These are phyloP conservation scores for Cochlearius cochlearius DNA, from an alignment of 2,113 vertebrate genomes.

Conservation along the genomic window DNA sequence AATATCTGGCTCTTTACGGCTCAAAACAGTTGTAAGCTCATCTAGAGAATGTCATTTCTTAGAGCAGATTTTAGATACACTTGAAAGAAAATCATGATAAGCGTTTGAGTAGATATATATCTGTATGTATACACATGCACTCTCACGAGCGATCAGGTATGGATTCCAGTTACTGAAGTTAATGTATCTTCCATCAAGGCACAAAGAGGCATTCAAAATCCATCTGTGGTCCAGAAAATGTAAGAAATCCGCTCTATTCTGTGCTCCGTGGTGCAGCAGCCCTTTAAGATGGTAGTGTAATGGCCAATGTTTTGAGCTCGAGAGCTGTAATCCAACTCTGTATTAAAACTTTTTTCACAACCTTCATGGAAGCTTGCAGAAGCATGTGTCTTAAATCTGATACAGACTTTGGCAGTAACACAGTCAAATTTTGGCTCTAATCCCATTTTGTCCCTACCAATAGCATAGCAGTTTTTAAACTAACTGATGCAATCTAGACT, in stretches of 20 bases:
- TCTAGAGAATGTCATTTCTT: slow-evolving; percentile 47
- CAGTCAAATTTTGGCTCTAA: slow-evolving; percentile 74
- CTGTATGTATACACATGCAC: not conserved
- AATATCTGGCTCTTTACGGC: slow-evolving; percentile 39
- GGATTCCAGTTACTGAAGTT: slow-evolving; percentile 20
- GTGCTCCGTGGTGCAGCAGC: slow-evolving; percentile 32
- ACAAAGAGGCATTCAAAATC: slow-evolving; percentile 30
- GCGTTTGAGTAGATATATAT: not conserved
- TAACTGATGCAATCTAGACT: slow-evolving; percentile 61
- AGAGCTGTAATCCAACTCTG: slow-evolving; percentile 71
- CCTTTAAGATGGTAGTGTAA: slow-evolving; percentile 49
- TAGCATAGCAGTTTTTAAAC: slow-evolving; percentile 68
- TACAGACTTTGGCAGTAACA: slow-evolving; percentile 85
- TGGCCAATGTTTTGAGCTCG: slow-evolving; percentile 56
- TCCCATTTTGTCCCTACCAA: slow-evolving; percentile 76
- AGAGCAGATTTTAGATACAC: not conserved
- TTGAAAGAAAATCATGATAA: slow-evolving; percentile 45
- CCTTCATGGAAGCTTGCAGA: slow-evolving; percentile 74
- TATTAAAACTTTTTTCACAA: slow-evolving; percentile 78
- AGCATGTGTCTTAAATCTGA: slow-evolving; percentile 96
- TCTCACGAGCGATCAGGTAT: slow-evolving; percentile 29
- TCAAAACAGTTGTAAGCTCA: slow-evolving; percentile 42
- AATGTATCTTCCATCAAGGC: slow-evolving; percentile 43
- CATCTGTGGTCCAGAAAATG: slow-evolving; percentile 51
- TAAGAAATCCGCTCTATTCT: slow-evolving; percentile 1